These are phyloP conservation scores for Narcine bancroftii DNA, from an alignment of 2,113 vertebrate genomes.

Conservation along the genomic window DNA sequence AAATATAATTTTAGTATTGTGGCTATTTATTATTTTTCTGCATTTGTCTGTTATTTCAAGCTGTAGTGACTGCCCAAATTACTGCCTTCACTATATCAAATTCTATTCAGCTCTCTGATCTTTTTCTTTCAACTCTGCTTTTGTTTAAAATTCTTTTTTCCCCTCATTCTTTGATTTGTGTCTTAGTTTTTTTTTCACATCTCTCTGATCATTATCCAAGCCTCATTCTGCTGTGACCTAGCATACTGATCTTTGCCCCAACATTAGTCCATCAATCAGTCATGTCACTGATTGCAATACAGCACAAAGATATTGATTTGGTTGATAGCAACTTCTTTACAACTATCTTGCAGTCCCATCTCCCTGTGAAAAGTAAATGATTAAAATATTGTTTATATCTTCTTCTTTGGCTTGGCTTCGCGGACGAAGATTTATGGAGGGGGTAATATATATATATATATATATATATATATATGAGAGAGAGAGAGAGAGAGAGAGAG, in stretches of 20 bases:
- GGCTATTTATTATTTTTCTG: background rate
- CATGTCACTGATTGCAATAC: background rate
- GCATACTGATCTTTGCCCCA: background rate
- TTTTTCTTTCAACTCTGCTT: background rate
- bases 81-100: background rate
- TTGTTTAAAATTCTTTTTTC: background rate
- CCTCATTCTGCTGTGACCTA: background rate
- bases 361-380: background rate
- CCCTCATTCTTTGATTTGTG: background rate
- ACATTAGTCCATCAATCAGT: background rate
- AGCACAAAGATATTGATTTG: background rate
- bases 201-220: conserved; percentile 8
- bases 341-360: background rate
- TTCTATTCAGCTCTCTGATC: background rate
- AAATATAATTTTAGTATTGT: no score
- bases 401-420: no score
- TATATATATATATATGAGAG: no score
- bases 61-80: background rate
- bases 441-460: no score
- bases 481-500: background rate
- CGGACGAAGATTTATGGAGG: no score
- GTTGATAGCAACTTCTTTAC: background rate
- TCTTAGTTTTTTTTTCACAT: background rate
- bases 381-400: background rate
- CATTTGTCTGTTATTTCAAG: background rate